Base-by-base conservation (phyloP, 2,797 vertebrate genomes). In the Acipenser oxyrinchus region DNA sequence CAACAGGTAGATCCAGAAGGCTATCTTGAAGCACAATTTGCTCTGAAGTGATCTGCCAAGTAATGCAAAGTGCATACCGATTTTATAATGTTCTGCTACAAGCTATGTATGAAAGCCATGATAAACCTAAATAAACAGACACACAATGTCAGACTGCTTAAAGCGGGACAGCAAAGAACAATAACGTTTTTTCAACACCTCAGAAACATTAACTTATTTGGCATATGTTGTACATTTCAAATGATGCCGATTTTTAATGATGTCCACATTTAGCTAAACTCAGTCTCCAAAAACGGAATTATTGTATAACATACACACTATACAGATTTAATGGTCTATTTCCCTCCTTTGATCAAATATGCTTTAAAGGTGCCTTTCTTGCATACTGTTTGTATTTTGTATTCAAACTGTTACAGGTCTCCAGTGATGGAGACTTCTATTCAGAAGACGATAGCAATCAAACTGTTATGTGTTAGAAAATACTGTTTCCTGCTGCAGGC, bases 331-430 rank as follows among this genome's bases (percentile, higher is more conserved):
- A 71, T 66, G 71, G 63, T 71, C 73, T 75, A 60, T 72, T 75
- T 73, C 61, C 70, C 79, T 86, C 79, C 71, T 84, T 77, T 78
- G 67, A 70, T 59, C 65, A 84, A 84, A 84, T 10, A 23, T 78
- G 78, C 81, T 85, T 82, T 88, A 80, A 88, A 76, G 84, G 90
- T 93, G 90, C 91, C 92, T 94, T 93, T 90, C 76, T 89, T 80
- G 74, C 85, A 82, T 84, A 87, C 74, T 66, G 76, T 82, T 70
- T 70, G 23, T 37, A 37, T 66, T 67, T 49, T 63, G 73, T 62
- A 70, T 75, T 81, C 68, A 73, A 69, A 69, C 60, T 37, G 62
- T 62, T 71, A 76, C 65, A 77, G 74, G 64, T 70, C 68, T 66
- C 70, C 18, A 6, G 60, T 23, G 10, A 61, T 67, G 68, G 72